Base-by-base conservation (phyloP, 2,888 invertebrate genomes). In the Ceramica pisi region DNA sequence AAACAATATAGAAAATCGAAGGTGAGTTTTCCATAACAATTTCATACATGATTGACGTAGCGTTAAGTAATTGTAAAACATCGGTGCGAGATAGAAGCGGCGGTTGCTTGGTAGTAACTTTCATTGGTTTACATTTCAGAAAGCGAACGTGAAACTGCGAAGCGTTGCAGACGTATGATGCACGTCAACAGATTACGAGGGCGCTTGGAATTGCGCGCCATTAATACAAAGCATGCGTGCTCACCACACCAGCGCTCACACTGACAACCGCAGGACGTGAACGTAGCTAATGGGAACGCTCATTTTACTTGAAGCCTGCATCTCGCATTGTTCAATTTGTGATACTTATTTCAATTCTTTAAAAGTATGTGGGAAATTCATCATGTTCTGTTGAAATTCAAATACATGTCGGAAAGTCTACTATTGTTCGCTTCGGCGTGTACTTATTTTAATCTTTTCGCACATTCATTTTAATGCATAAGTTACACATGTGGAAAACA, bases 81-180 rank as follows among this genome's bases (percentile, higher is more conserved):
- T 63, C 59, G 48, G n/a, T 38, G 21, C 14, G 23, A 60, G 50
- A 50, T 60, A 38, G 35, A 23, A 59, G 64, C 51, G 61, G 50
- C 46, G 23, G 44, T 41, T 35, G 68, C 48, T 44, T 35, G 48
- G 9, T 56, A n/a, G 31, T 67, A 51, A 82, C 82, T 82, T 83
- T 82, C 83, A 80, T 82, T 66, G 62, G 67, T 67, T 50, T 60
- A 71, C 67, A 67, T 71, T 68, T 66, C 82, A 74, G 81, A 82
- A 78, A 83, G 81, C 67, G 75, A 82, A 70, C 68, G 78, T 65
- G 67, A 60, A 71, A 81, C 56, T 68, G 26, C 50, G 46, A 21
- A 21, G 26, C 48, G 41, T 50, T 6, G 23, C 31, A 55, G 14
- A 23, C 26, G 64, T 65, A 38, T 57, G 26, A 71, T 71, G 64